phyloP scores from a whole-genome alignment of 2,113 vertebrate species.

The Eubucco bourcierii region DNA sequence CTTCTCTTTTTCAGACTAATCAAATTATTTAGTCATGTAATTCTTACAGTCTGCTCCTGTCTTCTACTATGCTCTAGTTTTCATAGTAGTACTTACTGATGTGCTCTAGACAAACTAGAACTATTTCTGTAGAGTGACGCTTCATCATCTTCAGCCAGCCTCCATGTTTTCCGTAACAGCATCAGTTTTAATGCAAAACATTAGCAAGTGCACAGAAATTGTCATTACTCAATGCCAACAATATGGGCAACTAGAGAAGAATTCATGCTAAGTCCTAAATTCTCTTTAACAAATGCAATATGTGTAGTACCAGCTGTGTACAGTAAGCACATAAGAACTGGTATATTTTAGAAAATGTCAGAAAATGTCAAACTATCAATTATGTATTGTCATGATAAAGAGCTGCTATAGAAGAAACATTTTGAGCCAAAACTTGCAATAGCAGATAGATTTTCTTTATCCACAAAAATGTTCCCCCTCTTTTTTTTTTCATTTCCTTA shows the following conservation, averaged over 20 bases:
- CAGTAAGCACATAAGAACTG: background rate
- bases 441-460: background rate
- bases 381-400: background rate
- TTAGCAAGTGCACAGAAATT: background rate
- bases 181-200: background rate
- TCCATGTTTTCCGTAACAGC: background rate
- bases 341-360: background rate
- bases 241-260: background rate
- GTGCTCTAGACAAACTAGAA: background rate
- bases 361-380: background rate
- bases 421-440: background rate
- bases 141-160: background rate
- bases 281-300: background rate
- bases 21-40: background rate
- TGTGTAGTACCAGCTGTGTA: background rate
- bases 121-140: background rate
- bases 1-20: background rate
- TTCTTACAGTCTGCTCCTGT: background rate
- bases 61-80: background rate
- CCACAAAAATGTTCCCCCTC: background rate
- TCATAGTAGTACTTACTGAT: background rate
- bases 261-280: background rate
- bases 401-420: background rate
- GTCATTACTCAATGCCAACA: background rate
- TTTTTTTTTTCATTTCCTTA: background rate